Evolutionary conservation across 1,140 invertebrate genomes (phyloP), one percentile per base, ranked within the genome.

Genomic region (Globodera ellingtonae): DNA sequence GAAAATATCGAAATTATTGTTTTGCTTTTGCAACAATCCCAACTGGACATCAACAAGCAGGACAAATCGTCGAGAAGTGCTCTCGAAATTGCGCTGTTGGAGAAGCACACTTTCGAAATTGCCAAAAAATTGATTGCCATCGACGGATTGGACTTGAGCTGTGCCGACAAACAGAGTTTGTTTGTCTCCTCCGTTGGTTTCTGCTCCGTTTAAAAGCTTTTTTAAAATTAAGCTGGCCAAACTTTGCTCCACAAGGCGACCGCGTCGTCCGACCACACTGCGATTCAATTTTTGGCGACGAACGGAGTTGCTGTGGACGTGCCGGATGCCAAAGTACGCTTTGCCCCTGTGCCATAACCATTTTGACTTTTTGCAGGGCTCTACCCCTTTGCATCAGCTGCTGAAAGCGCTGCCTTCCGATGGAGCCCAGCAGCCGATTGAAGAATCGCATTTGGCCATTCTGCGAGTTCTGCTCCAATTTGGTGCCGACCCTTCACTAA

Each of bases 201-300:
- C 7, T 13, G 50, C 4, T 52, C 50, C 10, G 7, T 7, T 52
- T 75, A 8, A 8, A 75, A 18, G 24, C 13, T 13, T 6, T 52
- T 52, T 21, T 24, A 24, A 35, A 9, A 35, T 59, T 79, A 6
- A 48, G 66, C 46, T 59, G 79, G 50, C 18, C 79, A 79, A 79
- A 79, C 79, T 79, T 8, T 81, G 8, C 35, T 85, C 46, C 82
- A 83, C 71, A 80, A 80, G 47, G 79, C 82, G 18, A 71, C 76
- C 8, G 13, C 15, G 4, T 9, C 5, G 3, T 65, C 47, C 44
- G 75, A 83, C 67, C 84, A 84, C 52, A 71, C 75, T 9, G 82
- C 70, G 13, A 52, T 85, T 24, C 82, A 83, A 72, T 83, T 83
- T 74, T 72, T 83, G n/a, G 78, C 82, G 13, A 83, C 15, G 9